These are phyloP conservation scores for Meleagris gallopavo DNA, from an alignment of 2,113 vertebrate species.

Conservation along the genomic window DNA sequence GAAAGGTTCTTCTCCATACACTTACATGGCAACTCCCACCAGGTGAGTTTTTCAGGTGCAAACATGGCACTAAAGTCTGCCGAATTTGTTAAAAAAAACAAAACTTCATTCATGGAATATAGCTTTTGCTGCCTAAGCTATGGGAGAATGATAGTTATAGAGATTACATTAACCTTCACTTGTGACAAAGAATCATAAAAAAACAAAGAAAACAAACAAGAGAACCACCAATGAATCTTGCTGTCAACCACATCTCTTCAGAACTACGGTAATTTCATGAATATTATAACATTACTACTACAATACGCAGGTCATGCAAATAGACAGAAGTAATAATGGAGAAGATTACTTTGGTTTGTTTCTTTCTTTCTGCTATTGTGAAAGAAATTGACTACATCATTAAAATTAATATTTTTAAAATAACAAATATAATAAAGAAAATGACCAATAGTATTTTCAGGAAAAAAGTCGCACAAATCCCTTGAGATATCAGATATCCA, in stretches of 20 bases:
- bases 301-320: not conserved
- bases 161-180: not conserved
- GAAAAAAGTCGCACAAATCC: not conserved
- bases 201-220: not conserved
- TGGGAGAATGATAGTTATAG: not conserved
- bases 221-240: not conserved
- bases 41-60: not conserved
- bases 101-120: not conserved
- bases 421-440: not conserved
- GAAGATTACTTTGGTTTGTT: fast-evolving
- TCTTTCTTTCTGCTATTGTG: not conserved
- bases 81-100: not conserved
- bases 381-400: not conserved
- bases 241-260: not conserved
- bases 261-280: fast-evolving
- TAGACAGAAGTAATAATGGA: not conserved
- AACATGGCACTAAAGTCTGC: not conserved
- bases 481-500: not conserved
- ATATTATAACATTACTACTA: not conserved
- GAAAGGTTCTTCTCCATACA: not conserved
- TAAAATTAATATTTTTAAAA: not conserved
- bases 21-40: not conserved
- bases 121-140: not conserved
- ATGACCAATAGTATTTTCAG: not conserved
- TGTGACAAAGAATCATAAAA: not conserved